Evolutionary conservation across 1,140 invertebrate genomes (phyloP).

Genomic region (Sinonovacula constricta): DNA sequence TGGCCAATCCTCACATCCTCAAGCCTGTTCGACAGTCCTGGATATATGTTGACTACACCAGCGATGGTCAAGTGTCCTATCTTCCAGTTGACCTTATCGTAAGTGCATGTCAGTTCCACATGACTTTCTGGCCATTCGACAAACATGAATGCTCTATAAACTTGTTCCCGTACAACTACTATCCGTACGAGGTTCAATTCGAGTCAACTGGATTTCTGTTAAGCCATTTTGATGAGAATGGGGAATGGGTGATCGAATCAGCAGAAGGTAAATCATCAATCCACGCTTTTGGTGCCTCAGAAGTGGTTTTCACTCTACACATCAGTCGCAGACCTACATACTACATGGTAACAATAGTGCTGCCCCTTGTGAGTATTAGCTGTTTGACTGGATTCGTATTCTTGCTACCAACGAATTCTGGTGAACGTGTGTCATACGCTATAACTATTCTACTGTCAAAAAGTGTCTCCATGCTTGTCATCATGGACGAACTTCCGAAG

Average conservation of each 20-base stretch:
- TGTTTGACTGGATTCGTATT: not conserved
- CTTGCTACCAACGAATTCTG: constrained; percentile 24
- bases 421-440: constrained; percentile 16
- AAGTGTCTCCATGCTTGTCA: constrained; percentile 2
- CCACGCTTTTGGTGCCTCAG: not conserved
- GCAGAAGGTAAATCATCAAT: not conserved
- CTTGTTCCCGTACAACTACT: constrained; percentile 2
- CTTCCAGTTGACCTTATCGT: not conserved
- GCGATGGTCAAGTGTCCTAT: not conserved
- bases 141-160: constrained; percentile 12
- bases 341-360: constrained; percentile 19
- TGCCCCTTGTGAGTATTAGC: constrained; percentile 10
- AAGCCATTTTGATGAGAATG: not conserved
- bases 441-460: constrained; percentile 19
- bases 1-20: not conserved
- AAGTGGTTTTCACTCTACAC: not conserved
- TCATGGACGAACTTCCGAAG: constrained; percentile 9
- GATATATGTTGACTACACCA: not conserved
- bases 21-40: not conserved
- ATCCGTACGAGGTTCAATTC: not conserved
- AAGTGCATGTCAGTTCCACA: constrained; percentile 12
- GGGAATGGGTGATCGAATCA: constrained; percentile 18
- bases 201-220: not conserved
- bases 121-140: constrained; percentile 36
- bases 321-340: not conserved